Evolutionary conservation across 2,888 invertebrate genomes (phyloP).

Genomic region (Parasteatoda lunata): DNA sequence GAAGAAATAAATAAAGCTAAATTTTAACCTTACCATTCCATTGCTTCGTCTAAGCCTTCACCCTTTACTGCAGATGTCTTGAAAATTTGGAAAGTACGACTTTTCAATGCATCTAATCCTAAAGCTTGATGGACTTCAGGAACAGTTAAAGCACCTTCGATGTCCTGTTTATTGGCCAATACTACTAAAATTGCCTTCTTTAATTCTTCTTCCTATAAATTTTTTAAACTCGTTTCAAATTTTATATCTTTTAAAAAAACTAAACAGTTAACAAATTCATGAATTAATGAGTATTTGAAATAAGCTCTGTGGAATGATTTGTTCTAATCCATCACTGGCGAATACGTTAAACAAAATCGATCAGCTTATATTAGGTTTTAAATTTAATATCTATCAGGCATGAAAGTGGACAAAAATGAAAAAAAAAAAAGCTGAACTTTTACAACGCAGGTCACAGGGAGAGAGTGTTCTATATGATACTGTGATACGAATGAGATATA

Average conservation of each 20-base stretch:
- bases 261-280: neutral
- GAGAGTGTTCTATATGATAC: too few species aligned
- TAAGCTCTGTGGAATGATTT: too few species aligned
- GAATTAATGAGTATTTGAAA: neutral
- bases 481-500: too few species aligned
- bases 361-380: too few species aligned
- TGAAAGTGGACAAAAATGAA: too few species aligned
- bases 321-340: too few species aligned
- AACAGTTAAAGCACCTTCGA: constrained; percentile 96
- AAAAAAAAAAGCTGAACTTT: too few species aligned
- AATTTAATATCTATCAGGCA: too few species aligned
- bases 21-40: constrained; percentile 88
- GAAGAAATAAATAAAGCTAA: too few species aligned
- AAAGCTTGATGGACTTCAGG: constrained; percentile 96
- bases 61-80: constrained; percentile 99
- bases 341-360: too few species aligned
- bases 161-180: constrained; percentile 99
- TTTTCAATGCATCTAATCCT: constrained; percentile 94
- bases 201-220: constrained; percentile 92
- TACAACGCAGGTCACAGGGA: too few species aligned
- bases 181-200: constrained; percentile 96
- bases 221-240: neutral
- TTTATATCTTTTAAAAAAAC: neutral
- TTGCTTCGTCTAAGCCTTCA: constrained; percentile 97
- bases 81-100: constrained; percentile 99